These are phyloP conservation scores for Corythaeola cristata DNA, from an alignment of 2,113 vertebrate genomes.

Conservation along the genomic window DNA sequence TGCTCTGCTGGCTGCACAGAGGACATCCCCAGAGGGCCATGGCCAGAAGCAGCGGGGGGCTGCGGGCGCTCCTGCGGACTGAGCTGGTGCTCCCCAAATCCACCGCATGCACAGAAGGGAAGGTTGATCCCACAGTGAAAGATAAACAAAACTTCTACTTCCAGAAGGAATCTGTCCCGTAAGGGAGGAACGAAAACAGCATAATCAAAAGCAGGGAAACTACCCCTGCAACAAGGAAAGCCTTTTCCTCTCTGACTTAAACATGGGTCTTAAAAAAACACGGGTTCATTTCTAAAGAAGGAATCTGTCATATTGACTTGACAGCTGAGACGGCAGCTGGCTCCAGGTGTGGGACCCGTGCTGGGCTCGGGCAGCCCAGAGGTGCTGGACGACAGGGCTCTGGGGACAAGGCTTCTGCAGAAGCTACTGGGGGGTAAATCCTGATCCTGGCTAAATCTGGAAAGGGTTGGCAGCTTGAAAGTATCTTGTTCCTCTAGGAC, in stretches of 20 bases:
- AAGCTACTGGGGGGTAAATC: neutral
- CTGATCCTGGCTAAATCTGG: neutral
- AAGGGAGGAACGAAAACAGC: neutral
- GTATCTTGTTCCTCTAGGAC: neutral
- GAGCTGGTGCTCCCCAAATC: neutral
- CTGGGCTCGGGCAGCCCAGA: neutral
- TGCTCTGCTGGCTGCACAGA: rapidly evolving
- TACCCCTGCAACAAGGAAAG: neutral
- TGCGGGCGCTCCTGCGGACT: neutral
- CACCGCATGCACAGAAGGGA: neutral
- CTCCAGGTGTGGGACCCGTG: rapidly evolving
- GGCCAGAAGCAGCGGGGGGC: rapidly evolving
- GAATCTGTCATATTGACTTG: neutral
- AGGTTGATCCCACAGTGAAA: neutral
- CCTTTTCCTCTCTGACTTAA: neutral
- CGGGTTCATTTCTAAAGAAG: neutral
- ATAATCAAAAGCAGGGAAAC: neutral
- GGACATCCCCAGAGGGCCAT: neutral
- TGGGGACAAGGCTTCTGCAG: neutral
- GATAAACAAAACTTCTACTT: neutral
- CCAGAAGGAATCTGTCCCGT: neutral
- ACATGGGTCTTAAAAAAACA: neutral
- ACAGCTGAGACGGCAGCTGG: neutral
- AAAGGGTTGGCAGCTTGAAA: neutral
- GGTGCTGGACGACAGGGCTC: neutral